These are phyloP conservation scores for Mareca strepera DNA, from an alignment of 2,797 vertebrate species.

Conservation along the genomic window DNA sequence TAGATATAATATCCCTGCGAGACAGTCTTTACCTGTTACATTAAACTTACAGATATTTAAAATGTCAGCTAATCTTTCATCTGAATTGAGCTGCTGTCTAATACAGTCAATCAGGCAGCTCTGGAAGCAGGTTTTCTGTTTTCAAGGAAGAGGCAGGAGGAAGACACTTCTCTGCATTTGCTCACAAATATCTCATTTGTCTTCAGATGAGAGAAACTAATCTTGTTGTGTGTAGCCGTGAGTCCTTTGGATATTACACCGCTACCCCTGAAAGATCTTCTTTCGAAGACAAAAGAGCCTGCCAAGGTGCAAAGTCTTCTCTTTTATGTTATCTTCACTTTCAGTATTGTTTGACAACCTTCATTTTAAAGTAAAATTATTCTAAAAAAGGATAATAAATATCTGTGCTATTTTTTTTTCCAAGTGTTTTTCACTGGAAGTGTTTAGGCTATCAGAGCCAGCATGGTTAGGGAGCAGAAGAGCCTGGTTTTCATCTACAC, in stretches of 20 bases:
- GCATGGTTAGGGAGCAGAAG: neutral
- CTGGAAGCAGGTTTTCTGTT: neutral
- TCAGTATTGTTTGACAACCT: neutral
- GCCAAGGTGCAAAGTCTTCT: neutral
- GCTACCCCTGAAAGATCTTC: neutral
- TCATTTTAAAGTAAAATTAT: neutral
- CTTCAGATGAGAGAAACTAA: neutral
- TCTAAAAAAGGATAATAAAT: neutral
- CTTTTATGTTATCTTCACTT: neutral
- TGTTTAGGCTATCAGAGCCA: neutral
- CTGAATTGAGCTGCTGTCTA: neutral
- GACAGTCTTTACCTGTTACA: conserved; percentile 27
- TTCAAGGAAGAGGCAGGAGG: neutral
- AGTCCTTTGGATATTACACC: neutral
- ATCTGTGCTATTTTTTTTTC: neutral
- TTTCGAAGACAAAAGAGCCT: neutral
- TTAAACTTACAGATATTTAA: conserved; percentile 55
- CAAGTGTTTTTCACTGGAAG: neutral
- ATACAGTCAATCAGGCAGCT: neutral
- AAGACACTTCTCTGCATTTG: neutral
- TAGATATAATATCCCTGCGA: neutral
- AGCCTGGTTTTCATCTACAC: neutral
- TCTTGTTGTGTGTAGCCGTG: neutral
- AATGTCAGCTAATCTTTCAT: conserved; percentile 21
- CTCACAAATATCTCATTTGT: neutral